A percentile compares a stretch with the other conserved stretches of the same genome.
These are phyloP conservation scores for Hofmannophila pseudospretella DNA, from an alignment of 2,888 invertebrate genomes.

Conservation along the genomic window DNA sequence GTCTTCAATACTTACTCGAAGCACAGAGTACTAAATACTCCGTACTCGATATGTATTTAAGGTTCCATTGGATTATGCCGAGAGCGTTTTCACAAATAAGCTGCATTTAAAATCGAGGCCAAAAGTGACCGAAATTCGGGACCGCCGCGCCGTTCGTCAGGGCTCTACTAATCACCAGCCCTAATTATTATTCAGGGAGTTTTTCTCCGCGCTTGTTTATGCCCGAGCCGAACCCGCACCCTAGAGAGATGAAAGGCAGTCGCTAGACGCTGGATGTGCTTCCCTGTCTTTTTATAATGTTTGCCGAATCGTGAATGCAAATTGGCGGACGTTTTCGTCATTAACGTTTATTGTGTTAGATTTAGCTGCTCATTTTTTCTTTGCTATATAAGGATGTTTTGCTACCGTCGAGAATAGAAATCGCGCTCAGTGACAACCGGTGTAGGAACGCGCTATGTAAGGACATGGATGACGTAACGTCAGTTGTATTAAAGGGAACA, in stretches of 20 bases:
- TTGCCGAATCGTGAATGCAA: conserved; percentile 46
- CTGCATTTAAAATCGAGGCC: too few species aligned
- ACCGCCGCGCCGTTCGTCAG: neutral
- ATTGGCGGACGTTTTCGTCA: conserved; percentile 40
- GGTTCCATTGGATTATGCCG: too few species aligned
- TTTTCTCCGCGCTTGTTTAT: conserved; percentile 40
- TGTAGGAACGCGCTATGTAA: too few species aligned
- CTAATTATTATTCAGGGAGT: conserved; percentile 45
- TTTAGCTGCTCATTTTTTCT: neutral
- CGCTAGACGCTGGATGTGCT: conserved; percentile 9
- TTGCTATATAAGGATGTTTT: neutral
- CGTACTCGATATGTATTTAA: too few species aligned
- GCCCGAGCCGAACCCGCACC: conserved; percentile 26
- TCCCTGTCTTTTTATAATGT: conserved; percentile 29
- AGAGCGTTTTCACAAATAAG: too few species aligned
- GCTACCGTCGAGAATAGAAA: too few species aligned
- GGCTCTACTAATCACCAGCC: conserved; percentile 7
- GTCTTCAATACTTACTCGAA: too few species aligned
- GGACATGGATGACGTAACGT: too few species aligned
- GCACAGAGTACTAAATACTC: too few species aligned
- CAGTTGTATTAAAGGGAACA: too few species aligned
- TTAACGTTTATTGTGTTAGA: conserved; percentile 31
- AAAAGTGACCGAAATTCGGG: conserved; percentile 13
- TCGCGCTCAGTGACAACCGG: too few species aligned
- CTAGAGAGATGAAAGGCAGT: conserved; percentile 38